Conservation (phyloP, 1,140 invertebrate genomes). For the Augochlora pura region DNA sequence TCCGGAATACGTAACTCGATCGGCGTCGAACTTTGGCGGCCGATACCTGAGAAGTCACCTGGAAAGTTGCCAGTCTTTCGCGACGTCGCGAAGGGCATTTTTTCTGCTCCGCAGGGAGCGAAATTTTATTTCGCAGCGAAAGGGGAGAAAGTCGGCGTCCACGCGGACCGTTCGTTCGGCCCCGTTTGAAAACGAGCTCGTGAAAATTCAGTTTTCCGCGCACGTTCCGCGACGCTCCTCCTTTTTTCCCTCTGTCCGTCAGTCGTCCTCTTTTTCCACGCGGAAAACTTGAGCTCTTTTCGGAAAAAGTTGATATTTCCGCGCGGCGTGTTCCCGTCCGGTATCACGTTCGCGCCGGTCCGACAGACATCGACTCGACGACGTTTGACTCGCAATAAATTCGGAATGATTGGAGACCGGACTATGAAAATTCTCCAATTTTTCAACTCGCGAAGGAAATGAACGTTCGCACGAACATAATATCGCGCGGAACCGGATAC, state of each 20-base stretch:
- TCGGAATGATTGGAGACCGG: neutral
- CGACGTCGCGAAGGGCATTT: neutral
- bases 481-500: neutral
- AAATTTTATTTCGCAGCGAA: neutral
- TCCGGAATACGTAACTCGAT: neutral
- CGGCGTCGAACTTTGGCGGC: constrained; percentile 1
- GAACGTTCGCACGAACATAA: neutral
- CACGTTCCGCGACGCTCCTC: neutral
- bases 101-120: neutral
- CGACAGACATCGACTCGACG: neutral
- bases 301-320: neutral
- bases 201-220: neutral
- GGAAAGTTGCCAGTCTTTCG: neutral
- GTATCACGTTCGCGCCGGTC: neutral
- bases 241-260: neutral
- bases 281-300: neutral
- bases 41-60: neutral
- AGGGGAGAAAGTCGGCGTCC: neutral
- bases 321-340: neutral
- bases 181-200: neutral
- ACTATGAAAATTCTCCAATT: no score
- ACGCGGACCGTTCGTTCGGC: neutral
- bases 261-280: neutral
- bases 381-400: neutral
- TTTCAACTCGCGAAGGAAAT: no score